Evolutionary conservation across 2,113 vertebrate genomes (phyloP).

Genomic region (Hippocampus mohnikei): DNA sequence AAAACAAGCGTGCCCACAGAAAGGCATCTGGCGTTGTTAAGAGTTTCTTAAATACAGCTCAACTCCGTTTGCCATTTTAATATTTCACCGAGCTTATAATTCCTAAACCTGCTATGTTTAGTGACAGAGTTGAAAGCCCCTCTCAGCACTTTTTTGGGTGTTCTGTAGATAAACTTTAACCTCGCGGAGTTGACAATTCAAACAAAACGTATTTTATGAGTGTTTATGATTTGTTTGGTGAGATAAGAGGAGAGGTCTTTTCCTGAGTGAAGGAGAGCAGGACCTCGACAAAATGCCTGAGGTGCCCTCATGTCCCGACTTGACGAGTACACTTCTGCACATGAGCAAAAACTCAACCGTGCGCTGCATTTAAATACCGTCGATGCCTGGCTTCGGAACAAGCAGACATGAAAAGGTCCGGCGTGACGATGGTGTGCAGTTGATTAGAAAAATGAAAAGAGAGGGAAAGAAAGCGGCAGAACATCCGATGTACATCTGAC

Average conservation of each 20-base stretch:
- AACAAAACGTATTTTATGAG: slow-evolving; percentile 54
- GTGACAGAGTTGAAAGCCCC: slow-evolving; percentile 17
- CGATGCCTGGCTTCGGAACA: neutral
- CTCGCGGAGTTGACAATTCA: slow-evolving; percentile 33
- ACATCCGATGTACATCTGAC: slow-evolving; percentile 79
- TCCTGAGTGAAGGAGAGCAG: slow-evolving; percentile 15
- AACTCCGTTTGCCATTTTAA: neutral
- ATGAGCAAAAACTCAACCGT: neutral
- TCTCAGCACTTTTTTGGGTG: slow-evolving; percentile 26
- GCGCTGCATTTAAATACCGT: neutral
- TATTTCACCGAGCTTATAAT: neutral
- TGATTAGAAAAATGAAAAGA: slow-evolving; percentile 35
- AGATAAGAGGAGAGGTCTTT: slow-evolving; percentile 44
- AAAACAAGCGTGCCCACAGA: slow-evolving; percentile 16
- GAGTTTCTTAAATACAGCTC: neutral
- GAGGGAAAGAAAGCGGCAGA: slow-evolving; percentile 31
- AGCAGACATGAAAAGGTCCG: slow-evolving; percentile 18
- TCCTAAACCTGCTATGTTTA: slow-evolving; percentile 18
- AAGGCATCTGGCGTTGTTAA: neutral
- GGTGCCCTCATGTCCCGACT: slow-evolving; percentile 24
- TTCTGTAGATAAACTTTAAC: slow-evolving; percentile 40
- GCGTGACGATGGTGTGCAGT: slow-evolving; percentile 30
- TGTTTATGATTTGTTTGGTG: slow-evolving; percentile 57
- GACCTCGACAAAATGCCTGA: slow-evolving; percentile 33
- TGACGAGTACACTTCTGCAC: slow-evolving; percentile 14